A percentile compares a stretch with the other conserved stretches of the same genome.
phyloP scores from a whole-genome alignment of 2,888 invertebrate genomes.

The Sinelater perroti region DNA sequence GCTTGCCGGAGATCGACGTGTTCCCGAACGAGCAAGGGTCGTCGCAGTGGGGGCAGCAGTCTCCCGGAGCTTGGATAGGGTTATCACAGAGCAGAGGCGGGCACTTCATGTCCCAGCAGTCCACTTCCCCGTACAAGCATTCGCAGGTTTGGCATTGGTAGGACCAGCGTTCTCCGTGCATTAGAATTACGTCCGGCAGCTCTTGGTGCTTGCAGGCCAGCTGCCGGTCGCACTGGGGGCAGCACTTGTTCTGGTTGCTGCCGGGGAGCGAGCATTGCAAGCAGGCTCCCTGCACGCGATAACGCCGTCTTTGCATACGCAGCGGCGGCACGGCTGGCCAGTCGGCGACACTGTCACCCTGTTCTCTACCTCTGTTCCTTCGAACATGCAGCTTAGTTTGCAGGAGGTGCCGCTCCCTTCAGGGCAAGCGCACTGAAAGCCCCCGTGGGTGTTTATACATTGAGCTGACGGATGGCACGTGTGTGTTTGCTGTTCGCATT shows the following conservation, averaged over 20 bases:
- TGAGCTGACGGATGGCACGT: conserved; percentile 82
- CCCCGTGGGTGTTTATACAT: conserved; percentile 83
- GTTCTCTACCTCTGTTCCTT: conserved; percentile 70
- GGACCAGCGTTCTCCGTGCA: conserved; percentile 87
- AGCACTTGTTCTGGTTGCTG: conserved; percentile 71
- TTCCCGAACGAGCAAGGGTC: conserved; percentile 61
- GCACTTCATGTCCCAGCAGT: conserved; percentile 89
- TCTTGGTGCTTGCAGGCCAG: conserved; percentile 83
- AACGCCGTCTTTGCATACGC: conserved; percentile 68
- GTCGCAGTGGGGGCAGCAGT: conserved; percentile 77
- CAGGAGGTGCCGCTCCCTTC: conserved; percentile 64
- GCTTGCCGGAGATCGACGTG: conserved; percentile 61
- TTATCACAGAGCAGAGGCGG: conserved; percentile 73
- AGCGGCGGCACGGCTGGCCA: conserved; percentile 62
- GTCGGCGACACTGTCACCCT: conserved; percentile 64
- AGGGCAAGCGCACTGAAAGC: conserved; percentile 80
- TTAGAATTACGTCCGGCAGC: conserved; percentile 76
- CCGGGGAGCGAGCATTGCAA: conserved; percentile 72
- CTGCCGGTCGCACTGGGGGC: conserved; percentile 81
- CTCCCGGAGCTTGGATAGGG: conserved; percentile 70
- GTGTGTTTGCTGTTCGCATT: conserved; percentile 79
- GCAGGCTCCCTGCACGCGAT: conserved; percentile 72
- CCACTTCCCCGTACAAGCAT: conserved; percentile 88
- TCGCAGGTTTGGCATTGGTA: conserved; percentile 93
- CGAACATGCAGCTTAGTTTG: conserved; percentile 79